Evolutionary conservation across 2,888 invertebrate species (phyloP).

Genomic region (Pyrrhosoma nymphula): DNA sequence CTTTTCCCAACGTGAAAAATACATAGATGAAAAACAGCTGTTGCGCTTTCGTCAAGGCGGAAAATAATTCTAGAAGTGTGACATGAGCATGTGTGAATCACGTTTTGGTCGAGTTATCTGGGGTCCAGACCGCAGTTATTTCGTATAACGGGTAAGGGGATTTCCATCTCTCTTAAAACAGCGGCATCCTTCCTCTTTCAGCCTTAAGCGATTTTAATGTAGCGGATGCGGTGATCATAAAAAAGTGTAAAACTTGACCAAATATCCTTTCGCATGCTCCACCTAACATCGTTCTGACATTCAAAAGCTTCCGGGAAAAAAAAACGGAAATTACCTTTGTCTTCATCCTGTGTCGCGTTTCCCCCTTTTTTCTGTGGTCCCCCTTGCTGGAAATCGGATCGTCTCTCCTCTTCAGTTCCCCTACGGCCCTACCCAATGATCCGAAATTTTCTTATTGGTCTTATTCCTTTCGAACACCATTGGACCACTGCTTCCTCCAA

Average conservation of each 20-base stretch:
- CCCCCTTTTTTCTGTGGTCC: background rate
- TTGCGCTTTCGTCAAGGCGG: background rate
- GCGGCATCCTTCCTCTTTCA: background rate
- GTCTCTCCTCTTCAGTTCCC: background rate
- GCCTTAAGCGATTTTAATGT: background rate
- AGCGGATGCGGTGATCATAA: slow-evolving; percentile 11
- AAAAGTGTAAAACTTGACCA: background rate
- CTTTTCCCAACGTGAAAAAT: too few species aligned
- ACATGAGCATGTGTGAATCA: background rate
- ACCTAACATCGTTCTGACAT: background rate
- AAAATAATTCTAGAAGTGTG: background rate
- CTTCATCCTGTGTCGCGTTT: background rate
- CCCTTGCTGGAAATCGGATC: background rate
- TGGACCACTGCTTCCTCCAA: too few species aligned
- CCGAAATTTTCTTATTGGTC: background rate
- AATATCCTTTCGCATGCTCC: background rate
- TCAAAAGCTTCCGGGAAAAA: background rate
- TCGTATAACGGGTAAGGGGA: background rate
- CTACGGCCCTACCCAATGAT: background rate
- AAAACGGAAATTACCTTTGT: slow-evolving; percentile 16
- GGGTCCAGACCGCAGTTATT: background rate
- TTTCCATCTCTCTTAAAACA: background rate
- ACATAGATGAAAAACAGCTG: background rate
- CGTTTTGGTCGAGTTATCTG: background rate
- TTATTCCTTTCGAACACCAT: background rate